Percentiles rank a stretch among this genome's conserved stretches.
These are phyloP conservation scores for Caerostris darwini DNA, from an alignment of 1,140 invertebrate genomes.

Conservation along the genomic window DNA sequence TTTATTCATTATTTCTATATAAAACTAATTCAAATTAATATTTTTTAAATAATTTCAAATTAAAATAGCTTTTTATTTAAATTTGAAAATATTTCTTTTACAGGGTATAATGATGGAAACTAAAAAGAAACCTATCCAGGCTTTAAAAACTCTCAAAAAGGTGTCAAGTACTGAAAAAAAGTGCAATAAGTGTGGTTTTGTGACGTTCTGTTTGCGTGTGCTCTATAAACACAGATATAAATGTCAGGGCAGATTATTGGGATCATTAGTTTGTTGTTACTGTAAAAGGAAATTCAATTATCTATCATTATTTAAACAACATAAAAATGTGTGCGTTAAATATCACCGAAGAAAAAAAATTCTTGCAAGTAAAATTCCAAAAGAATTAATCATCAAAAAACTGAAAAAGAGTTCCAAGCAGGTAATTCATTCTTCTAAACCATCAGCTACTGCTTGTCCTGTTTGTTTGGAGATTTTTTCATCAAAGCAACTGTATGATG, in stretches of 20 bases:
- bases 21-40: no score
- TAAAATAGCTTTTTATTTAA: no score
- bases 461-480: slow-evolving; percentile 25
- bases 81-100: not conserved
- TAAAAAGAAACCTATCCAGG: not conserved
- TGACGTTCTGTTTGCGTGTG: slow-evolving; percentile 60
- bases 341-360: not conserved
- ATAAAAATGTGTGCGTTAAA: slow-evolving; percentile 58
- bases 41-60: no score
- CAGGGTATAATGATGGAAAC: slow-evolving; percentile 20
- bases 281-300: slow-evolving; percentile 65
- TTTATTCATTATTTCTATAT: no score
- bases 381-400: not conserved
- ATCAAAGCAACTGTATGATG: not conserved
- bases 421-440: not conserved
- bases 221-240: slow-evolving; percentile 55
- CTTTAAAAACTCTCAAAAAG: not conserved
- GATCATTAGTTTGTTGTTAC: slow-evolving; percentile 49
- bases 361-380: not conserved
- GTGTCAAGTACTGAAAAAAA: slow-evolving; percentile 35
- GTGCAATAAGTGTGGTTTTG: slow-evolving; percentile 74
- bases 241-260: slow-evolving; percentile 34
- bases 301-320: not conserved
- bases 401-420: not conserved
- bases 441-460: slow-evolving; percentile 26